Conservation (phyloP, 2,888 invertebrate species). For the Drosophila tanythrix region DNA sequence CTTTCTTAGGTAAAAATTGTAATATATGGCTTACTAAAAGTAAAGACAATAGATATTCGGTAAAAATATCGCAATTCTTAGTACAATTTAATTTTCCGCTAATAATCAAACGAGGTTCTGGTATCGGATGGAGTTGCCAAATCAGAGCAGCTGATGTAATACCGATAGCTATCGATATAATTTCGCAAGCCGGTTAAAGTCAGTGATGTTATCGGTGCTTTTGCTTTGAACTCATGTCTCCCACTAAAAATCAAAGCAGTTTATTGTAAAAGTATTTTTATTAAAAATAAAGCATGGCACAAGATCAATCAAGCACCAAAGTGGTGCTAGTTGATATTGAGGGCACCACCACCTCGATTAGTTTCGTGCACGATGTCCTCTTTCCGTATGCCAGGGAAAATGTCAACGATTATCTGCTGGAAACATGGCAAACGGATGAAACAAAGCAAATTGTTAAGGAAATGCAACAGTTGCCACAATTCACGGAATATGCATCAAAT, state of each 20-base stretch:
- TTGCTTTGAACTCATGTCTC: conserved; percentile 3
- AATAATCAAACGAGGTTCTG: neutral
- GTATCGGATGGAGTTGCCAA: neutral
- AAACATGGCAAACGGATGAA: conserved; percentile 89
- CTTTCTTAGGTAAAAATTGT: too few species aligned
- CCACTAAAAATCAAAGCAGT: neutral
- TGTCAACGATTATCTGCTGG: conserved; percentile 89
- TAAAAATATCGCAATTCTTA: neutral
- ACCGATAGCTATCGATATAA: conserved; percentile 16
- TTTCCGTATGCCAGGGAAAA: conserved; percentile 92
- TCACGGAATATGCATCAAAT: conserved; percentile 46
- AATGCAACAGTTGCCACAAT: conserved; percentile 86
- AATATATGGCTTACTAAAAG: neutral
- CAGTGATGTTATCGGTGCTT: conserved; percentile 1
- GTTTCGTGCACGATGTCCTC: conserved; percentile 91
- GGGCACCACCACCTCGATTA: conserved; percentile 90
- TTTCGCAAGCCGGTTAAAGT: neutral
- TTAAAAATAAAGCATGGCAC: conserved; percentile 12
- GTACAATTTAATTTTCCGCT: neutral
- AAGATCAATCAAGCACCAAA: conserved; percentile 56
- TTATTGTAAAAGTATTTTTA: conserved; percentile 1
- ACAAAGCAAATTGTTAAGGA: conserved; percentile 89
- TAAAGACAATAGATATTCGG: neutral
- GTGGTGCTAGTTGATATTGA: conserved; percentile 88
- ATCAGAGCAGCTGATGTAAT: neutral